These are phyloP conservation scores for Steatocranus sp. DNA, from an alignment of 2,797 vertebrate genomes.

Conservation along the genomic window DNA sequence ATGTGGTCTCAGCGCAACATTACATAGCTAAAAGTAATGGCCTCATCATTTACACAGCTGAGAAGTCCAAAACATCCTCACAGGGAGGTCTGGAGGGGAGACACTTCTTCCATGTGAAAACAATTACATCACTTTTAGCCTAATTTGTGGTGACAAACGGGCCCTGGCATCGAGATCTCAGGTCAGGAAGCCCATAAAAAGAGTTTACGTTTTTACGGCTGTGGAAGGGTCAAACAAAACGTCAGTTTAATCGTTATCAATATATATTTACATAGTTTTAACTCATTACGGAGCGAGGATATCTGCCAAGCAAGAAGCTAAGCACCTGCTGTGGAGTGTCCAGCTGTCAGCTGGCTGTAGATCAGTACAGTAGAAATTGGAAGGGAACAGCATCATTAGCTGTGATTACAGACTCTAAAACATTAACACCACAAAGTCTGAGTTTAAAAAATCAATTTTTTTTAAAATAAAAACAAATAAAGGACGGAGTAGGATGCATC, in stretches of 20 bases:
- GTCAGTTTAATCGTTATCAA: background rate
- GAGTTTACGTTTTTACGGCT: background rate
- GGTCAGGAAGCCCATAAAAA: background rate
- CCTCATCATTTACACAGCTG: conserved; percentile 35
- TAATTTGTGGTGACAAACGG: background rate
- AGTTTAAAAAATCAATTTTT: background rate
- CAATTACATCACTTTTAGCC: conserved; percentile 24
- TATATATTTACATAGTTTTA: background rate
- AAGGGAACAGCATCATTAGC: background rate
- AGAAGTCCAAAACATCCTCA: conserved; percentile 34
- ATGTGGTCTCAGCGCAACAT: background rate
- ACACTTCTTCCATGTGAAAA: conserved; percentile 31
- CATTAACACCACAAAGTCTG: background rate
- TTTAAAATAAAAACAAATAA: background rate
- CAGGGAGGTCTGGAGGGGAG: background rate
- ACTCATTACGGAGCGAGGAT: background rate
- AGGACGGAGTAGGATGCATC: background rate
- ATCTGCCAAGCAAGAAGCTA: background rate
- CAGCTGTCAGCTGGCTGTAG: background rate
- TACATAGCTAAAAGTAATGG: background rate
- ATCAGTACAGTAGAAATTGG: background rate
- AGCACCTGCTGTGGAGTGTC: conserved; percentile 18
- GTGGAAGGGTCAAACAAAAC: background rate
- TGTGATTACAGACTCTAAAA: background rate
- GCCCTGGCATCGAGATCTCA: background rate